phyloP scores from a whole-genome alignment of 1,140 invertebrate species.

The Centruroides sculpturatus region DNA sequence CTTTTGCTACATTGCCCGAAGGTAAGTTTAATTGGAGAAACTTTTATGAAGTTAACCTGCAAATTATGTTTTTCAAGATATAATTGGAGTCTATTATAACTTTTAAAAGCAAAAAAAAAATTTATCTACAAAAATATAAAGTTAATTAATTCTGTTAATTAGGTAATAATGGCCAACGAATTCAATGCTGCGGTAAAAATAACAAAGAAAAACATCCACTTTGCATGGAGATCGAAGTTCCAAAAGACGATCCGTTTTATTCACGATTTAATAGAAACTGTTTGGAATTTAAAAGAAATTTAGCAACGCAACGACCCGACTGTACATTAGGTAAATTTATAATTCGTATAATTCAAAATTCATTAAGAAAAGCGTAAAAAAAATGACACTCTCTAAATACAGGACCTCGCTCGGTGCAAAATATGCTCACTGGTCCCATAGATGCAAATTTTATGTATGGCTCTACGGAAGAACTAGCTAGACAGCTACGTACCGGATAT shows the following conservation, averaged over 20 bases:
- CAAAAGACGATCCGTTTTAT: constrained; percentile 82
- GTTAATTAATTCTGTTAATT: no score
- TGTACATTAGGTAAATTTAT: constrained; percentile 26
- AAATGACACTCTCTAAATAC: no score
- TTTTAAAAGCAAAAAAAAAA: no score
- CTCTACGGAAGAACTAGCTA: constrained; percentile 29
- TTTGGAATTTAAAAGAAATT: constrained; percentile 31
- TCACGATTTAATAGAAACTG: constrained; percentile 28
- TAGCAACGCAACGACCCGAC: constrained; percentile 31
- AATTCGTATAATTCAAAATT: no score
- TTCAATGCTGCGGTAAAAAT: no score
- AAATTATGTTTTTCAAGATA: no score
- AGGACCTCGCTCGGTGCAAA: constrained; percentile 33
- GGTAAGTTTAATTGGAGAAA: no score
- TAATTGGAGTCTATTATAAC: no score
- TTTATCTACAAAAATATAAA: no score
- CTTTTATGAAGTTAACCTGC: no score
- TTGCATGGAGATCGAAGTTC: constrained; percentile 77
- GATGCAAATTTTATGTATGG: constrained; percentile 40
- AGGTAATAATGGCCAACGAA: no score
- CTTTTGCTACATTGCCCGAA: constrained; percentile 47
- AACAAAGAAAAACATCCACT: constrained; percentile 30
- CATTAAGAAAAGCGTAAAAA: no score
- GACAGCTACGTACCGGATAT: constrained; percentile 30
- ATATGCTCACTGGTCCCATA: constrained; percentile 32